These are phyloP conservation scores for Notamacropus eugenii DNA, from an alignment of 2,797 vertebrate genomes.

Conservation along the genomic window DNA sequence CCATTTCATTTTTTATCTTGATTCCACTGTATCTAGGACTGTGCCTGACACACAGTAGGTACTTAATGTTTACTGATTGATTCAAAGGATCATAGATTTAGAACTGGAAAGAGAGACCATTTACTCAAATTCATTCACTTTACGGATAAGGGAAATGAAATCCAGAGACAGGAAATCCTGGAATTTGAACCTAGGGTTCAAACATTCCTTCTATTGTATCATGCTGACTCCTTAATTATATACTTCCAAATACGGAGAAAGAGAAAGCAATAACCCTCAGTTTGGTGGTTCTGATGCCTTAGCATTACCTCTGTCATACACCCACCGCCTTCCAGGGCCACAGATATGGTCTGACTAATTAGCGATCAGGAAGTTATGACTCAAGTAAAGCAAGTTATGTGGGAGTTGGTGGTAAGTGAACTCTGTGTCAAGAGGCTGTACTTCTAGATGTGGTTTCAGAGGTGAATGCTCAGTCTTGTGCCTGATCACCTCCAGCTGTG, in stretches of 20 bases:
- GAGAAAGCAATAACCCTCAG: background rate
- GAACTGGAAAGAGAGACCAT: background rate
- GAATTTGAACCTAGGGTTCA: background rate
- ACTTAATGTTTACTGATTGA: background rate
- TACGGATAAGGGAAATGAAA: background rate
- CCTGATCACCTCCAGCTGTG: background rate
- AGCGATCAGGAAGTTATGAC: background rate
- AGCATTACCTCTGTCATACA: background rate
- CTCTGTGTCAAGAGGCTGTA: background rate
- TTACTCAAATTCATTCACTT: background rate
- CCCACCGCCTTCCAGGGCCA: background rate
- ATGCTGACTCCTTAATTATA: background rate
- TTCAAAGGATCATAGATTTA: background rate
- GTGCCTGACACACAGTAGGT: background rate
- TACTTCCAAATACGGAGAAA: background rate
- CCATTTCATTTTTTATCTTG: background rate
- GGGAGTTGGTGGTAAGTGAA: background rate
- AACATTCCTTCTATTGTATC: background rate
- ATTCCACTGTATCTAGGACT: background rate
- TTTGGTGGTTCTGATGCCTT: background rate
- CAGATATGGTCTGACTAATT: background rate
- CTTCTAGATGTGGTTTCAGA: background rate
- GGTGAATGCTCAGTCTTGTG: background rate
- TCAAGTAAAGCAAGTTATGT: background rate
- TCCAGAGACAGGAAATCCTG: background rate